These are phyloP conservation scores for Arbacia lixula DNA, from an alignment of 53 echinoderm and acorn worm species.

Conservation along the genomic window DNA sequence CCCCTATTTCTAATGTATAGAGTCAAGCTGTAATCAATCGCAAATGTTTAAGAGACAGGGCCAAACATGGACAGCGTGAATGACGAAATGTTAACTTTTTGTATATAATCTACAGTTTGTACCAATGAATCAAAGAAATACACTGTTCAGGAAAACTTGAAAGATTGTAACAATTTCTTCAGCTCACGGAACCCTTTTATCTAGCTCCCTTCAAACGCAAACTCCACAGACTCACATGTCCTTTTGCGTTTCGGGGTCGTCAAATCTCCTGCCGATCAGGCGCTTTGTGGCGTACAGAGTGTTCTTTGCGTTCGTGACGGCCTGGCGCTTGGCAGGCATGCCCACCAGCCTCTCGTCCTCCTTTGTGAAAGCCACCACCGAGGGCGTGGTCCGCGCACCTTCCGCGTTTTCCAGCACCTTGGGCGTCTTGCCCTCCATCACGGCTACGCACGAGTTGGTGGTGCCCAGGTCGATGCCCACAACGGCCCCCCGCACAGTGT, in stretches of 20 bases:
- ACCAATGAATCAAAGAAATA: too few species aligned
- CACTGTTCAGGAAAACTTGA: too few species aligned
- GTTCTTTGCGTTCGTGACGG: slow-evolving; percentile 93
- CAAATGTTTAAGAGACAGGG: too few species aligned
- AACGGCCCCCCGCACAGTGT: slow-evolving; percentile 81
- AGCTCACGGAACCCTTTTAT: too few species aligned
- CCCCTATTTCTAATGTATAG: too few species aligned
- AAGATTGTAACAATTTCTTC: too few species aligned
- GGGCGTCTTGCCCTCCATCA: slow-evolving; percentile 96
- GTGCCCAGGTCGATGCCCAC: slow-evolving; percentile 96
- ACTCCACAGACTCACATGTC: slow-evolving; percentile 80
- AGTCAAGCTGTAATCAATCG: too few species aligned
- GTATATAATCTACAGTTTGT: too few species aligned
- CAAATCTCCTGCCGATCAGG: slow-evolving; percentile 89
- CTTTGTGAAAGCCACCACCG: slow-evolving; percentile 91
- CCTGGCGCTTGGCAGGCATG: slow-evolving; percentile 99
- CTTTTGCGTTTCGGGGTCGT: slow-evolving; percentile 90
- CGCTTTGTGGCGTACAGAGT: slow-evolving; percentile 92
- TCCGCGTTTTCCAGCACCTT: slow-evolving; percentile 95
- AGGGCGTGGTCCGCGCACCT: slow-evolving; percentile 96
- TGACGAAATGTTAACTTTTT: too few species aligned
- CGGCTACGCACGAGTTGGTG: slow-evolving; percentile 95
- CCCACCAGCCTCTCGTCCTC: slow-evolving; percentile 91
- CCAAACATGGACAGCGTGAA: too few species aligned
- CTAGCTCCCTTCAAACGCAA: too few species aligned